phyloP scores from a whole-genome alignment of 2,797 vertebrate species.

The Danio aesculapii region DNA sequence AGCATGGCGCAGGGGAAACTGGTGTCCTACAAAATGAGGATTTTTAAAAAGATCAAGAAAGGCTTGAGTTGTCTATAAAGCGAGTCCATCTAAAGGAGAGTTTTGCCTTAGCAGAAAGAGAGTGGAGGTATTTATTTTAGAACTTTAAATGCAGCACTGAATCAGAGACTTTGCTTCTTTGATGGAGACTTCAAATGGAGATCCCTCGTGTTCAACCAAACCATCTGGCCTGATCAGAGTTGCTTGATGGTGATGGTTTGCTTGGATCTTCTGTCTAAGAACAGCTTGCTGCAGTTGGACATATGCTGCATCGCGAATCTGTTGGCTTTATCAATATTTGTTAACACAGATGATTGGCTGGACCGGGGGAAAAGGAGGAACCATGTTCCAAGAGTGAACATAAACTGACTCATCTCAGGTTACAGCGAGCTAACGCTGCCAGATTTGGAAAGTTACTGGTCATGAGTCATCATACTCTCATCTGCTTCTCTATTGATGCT shows the following conservation, averaged over 20 bases:
- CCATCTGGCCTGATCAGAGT: conserved; percentile 38
- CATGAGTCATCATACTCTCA: not conserved
- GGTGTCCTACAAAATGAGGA: not conserved
- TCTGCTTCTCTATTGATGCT: not conserved
- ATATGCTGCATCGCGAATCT: conserved; percentile 21
- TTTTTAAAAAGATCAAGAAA: not conserved
- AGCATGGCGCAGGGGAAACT: not conserved
- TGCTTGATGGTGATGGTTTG: conserved; percentile 30
- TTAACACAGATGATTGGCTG: conserved; percentile 13
- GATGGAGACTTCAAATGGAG: conserved; percentile 26
- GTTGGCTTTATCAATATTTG: conserved; percentile 29
- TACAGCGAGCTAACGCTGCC: not conserved
- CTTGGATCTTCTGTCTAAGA: conserved; percentile 35
- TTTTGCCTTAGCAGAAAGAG: not conserved
- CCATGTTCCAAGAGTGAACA: not conserved
- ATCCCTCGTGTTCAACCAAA: conserved; percentile 15
- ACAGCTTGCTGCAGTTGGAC: conserved; percentile 33
- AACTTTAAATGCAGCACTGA: conserved; percentile 20
- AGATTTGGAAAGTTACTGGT: not conserved
- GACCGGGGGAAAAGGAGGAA: not conserved
- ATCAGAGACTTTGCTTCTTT: conserved; percentile 15
- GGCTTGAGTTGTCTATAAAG: not conserved
- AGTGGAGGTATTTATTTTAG: not conserved
- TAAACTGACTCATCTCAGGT: conserved; percentile 10
- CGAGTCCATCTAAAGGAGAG: not conserved